Percentiles rank a stretch among this genome's conserved stretches.
Conservation (phyloP, 2,797 vertebrate species). For the Bucorvus abyssinicus region DNA sequence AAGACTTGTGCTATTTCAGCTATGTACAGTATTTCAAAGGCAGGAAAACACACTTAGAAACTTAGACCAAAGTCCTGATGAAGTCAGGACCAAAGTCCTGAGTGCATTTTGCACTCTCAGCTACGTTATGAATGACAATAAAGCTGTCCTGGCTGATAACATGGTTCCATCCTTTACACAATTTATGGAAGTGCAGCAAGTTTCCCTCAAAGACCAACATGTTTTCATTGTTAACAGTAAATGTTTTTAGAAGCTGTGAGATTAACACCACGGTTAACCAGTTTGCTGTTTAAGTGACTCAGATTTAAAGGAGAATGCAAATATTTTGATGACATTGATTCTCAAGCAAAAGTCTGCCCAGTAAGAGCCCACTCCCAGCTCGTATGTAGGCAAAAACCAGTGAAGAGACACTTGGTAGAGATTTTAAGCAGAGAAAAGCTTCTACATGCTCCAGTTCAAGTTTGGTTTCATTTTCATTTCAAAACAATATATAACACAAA, state of each 20-base stretch:
- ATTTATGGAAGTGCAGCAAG: not conserved
- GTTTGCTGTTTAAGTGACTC: not conserved
- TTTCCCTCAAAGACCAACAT: not conserved
- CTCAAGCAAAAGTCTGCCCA: not conserved
- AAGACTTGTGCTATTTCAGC: not conserved
- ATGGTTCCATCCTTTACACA: not conserved
- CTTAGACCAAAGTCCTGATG: not conserved
- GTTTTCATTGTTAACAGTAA: not conserved
- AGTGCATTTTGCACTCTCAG: not conserved
- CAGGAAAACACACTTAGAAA: not conserved
- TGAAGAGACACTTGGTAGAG: not conserved
- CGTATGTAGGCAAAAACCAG: not conserved
- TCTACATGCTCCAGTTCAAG: not conserved
- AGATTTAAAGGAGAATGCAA: not conserved
- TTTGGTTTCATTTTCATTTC: not conserved
- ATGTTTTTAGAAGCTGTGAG: not conserved
- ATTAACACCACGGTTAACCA: not conserved
- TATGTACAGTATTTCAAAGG: not conserved
- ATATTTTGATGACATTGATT: not conserved
- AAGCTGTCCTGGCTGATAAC: not conserved
- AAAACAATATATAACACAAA: not conserved
- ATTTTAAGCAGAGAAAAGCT: not conserved
- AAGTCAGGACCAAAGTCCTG: not conserved
- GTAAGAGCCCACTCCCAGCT: not conserved
- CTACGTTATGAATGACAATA: not conserved